Evolutionary conservation across 1,140 invertebrate genomes (phyloP), one percentile per base, ranked within the genome.

Genomic region (Saccostrea echinata): DNA sequence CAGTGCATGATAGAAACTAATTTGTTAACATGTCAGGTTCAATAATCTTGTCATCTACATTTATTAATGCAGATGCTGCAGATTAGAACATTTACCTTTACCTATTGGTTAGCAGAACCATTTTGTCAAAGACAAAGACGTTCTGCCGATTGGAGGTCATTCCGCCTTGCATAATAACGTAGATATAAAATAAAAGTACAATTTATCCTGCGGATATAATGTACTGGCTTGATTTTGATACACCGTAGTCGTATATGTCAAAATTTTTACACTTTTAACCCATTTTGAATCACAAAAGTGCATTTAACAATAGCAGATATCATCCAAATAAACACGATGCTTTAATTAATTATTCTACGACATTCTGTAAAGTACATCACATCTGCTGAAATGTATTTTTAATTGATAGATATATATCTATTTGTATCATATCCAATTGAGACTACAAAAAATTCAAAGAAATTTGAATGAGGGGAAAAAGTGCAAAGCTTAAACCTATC

Each of bases 371-470:
- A 76, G 68, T 76, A 76, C 68, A 76, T 76, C 13, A 11, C 68
- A 76, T 76, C 68, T 76, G 68, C 30, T 76, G 27, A 71, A 30
- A 76, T 30, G 21, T 61, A 61, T 61, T 43, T 43, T 43, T 76
- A 76, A 76, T 30, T 76, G 68, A 76, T 76, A 76, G 68, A 76
- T 76, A 76, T 76, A 16, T 30, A 76, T 76, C 68, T 16, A 30
- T 76, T 16, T 76, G 30, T 76, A 76, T 76, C 27, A 76, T 13
- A 27, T 76, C 68, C 24, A 76, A 30, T 76, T 76, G 4, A 33
- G 27, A 30, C 27, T 76, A 30, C 33, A 27, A 16, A 30, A 76
- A 76, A 30, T 13, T 35, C 13, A 76, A 76, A 76, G 27, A 76
- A 76, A 76, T 30, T 33, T 76, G 9, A 33, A 76, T 16, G 24